phyloP scores from a whole-genome alignment of 2,797 vertebrate species.

The Astyanax mexicanus region DNA sequence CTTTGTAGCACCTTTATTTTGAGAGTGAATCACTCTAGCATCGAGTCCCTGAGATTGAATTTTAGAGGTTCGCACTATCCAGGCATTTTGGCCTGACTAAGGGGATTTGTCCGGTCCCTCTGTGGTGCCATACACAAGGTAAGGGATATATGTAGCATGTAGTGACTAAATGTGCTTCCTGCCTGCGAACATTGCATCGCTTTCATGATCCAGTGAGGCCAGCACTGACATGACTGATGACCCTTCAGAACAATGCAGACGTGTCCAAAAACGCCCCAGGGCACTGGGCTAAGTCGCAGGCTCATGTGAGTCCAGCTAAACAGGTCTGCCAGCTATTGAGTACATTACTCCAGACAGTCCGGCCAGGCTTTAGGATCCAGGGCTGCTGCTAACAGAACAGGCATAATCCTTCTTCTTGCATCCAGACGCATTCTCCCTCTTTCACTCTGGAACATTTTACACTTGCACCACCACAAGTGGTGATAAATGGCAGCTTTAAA shows the following conservation, averaged over 20 bases:
- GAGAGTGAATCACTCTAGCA: background rate
- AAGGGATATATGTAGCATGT: slow-evolving; percentile 11
- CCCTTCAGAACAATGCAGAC: slow-evolving; percentile 29
- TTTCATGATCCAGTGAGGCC: slow-evolving; percentile 23
- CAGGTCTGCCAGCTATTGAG: slow-evolving; percentile 27
- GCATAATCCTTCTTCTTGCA: slow-evolving; percentile 2
- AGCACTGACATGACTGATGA: slow-evolving; percentile 31
- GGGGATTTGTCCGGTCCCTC: slow-evolving; percentile 21
- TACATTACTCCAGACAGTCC: background rate
- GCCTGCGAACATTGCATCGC: background rate
- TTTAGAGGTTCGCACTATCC: background rate
- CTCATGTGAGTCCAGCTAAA: slow-evolving; percentile 32
- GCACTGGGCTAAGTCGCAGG: slow-evolving; percentile 21
- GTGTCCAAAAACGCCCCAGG: slow-evolving; percentile 31
- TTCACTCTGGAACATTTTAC: slow-evolving; percentile 38
- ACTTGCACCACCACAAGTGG: background rate
- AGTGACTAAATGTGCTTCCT: slow-evolving; percentile 25
- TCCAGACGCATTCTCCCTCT: background rate
- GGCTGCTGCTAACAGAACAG: background rate
- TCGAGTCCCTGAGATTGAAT: slow-evolving; percentile 7
- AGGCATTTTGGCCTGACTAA: background rate
- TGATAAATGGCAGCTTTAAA: slow-evolving; percentile 24
- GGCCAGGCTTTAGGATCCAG: background rate
- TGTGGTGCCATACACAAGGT: background rate
- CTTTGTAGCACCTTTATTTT: no score